Evolutionary conservation across 2,113 vertebrate genomes (phyloP).

Genomic region (Numenius arquata): DNA sequence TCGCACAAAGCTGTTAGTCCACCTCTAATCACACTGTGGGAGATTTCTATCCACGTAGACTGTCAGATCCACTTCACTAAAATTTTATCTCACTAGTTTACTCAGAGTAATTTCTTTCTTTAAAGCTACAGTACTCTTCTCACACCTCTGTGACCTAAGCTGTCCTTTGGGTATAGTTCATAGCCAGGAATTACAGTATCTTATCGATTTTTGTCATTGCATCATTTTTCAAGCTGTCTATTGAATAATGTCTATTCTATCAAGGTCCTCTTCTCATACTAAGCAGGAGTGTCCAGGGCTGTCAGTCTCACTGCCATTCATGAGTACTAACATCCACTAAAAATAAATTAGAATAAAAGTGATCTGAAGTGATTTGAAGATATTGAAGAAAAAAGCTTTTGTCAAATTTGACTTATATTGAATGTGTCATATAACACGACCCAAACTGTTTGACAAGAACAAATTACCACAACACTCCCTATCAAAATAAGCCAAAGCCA

Average conservation of each 20-base stretch:
- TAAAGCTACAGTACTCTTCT: neutral
- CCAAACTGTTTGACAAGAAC: constrained; percentile 45
- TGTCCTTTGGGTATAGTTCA: neutral
- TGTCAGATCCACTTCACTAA: neutral
- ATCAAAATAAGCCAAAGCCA: constrained; percentile 37
- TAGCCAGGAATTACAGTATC: neutral
- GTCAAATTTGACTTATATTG: constrained; percentile 14
- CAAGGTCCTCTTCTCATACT: neutral
- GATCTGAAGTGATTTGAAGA: constrained; percentile 41
- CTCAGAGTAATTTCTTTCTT: neutral
- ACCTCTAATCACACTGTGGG: neutral
- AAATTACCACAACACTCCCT: constrained; percentile 25
- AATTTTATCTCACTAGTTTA: neutral
- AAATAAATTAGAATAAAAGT: constrained; percentile 50
- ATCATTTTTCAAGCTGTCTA: neutral
- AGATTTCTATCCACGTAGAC: neutral
- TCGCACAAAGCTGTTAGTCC: neutral
- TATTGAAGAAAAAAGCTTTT: constrained; percentile 43
- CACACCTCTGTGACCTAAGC: neutral
- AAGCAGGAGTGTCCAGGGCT: constrained; percentile 13
- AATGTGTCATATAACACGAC: neutral
- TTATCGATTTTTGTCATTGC: constrained; percentile 20
- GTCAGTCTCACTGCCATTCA: constrained; percentile 36
- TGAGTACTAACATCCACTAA: constrained; percentile 14
- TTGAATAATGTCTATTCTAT: neutral